Conservation (phyloP, 2,797 vertebrate genomes). For the Pantherophis alleghaniensis region DNA sequence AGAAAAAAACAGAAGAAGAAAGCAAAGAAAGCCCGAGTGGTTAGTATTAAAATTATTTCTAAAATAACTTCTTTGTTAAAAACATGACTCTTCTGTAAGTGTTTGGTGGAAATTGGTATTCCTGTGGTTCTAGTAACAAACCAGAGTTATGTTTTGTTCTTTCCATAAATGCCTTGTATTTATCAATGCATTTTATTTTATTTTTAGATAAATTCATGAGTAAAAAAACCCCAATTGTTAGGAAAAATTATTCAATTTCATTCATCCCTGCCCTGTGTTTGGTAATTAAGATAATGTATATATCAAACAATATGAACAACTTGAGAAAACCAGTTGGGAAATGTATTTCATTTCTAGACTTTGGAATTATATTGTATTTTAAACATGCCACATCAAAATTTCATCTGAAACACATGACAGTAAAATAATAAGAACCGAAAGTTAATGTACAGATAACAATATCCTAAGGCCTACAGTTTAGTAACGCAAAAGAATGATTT, state of each 20-base stretch:
- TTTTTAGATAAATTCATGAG: slow-evolving; percentile 13
- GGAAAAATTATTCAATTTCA: not conserved
- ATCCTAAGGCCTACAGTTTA: slow-evolving; percentile 17
- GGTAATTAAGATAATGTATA: slow-evolving; percentile 25
- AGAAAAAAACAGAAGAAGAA: slow-evolving; percentile 26
- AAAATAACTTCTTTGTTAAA: not conserved
- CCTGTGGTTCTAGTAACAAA: not conserved
- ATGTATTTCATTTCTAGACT: slow-evolving; percentile 12
- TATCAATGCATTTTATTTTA: not conserved
- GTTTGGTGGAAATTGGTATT: not conserved
- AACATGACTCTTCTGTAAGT: not conserved
- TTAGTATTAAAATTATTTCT: slow-evolving; percentile 39
- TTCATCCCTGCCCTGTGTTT: not conserved
- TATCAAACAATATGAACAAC: slow-evolving; percentile 13
- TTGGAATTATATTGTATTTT: not conserved
- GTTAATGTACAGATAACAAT: not conserved
- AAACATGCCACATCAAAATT: not conserved
- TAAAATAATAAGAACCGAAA: not conserved
- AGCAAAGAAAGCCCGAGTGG: slow-evolving; percentile 29
- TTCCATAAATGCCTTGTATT: slow-evolving; percentile 16
- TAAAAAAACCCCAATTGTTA: slow-evolving; percentile 4
- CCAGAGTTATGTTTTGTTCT: not conserved
- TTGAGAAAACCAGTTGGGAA: not conserved
- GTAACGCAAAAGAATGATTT: slow-evolving; percentile 13
- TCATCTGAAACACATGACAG: not conserved